These are phyloP conservation scores for Carassius gibelio DNA, from an alignment of 2,113 vertebrate species.

Conservation along the genomic window DNA sequence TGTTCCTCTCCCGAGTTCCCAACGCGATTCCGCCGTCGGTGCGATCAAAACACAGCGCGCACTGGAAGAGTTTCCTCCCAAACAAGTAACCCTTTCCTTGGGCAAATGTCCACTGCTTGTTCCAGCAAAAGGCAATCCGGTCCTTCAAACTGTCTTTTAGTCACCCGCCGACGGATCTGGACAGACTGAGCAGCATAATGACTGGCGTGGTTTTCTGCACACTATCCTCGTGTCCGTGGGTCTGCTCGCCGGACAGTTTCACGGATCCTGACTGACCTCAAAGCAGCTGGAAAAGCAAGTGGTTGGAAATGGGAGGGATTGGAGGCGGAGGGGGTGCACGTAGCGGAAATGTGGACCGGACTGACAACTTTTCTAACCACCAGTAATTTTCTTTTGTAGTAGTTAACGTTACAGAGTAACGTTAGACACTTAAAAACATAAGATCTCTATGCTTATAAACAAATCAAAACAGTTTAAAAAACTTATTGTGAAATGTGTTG, in stretches of 20 bases:
- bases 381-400: neutral
- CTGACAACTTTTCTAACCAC: conserved; percentile 56
- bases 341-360: conserved; percentile 57
- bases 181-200: conserved; percentile 22
- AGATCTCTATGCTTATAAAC: neutral
- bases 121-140: neutral
- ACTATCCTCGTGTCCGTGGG: conserved; percentile 51
- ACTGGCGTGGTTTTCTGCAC: conserved; percentile 4
- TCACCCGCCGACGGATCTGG: conserved; percentile 22
- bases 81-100: conserved; percentile 14
- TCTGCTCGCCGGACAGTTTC: neutral
- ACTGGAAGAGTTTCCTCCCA: conserved; percentile 35
- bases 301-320: conserved; percentile 63
- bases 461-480: neutral
- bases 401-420: too few species aligned
- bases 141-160: neutral
- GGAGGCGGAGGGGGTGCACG: conserved; percentile 54
- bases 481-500: neutral
- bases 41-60: conserved; percentile 24
- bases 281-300: conserved; percentile 57
- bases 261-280: conserved; percentile 21
- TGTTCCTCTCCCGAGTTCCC: neutral
- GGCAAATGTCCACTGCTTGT: neutral
- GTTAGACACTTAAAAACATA: neutral
- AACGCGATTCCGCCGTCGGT: conserved; percentile 19